These are phyloP conservation scores for Nycticebus coucang DNA, from an alignment of 2,113 vertebrate genomes.

Conservation along the genomic window DNA sequence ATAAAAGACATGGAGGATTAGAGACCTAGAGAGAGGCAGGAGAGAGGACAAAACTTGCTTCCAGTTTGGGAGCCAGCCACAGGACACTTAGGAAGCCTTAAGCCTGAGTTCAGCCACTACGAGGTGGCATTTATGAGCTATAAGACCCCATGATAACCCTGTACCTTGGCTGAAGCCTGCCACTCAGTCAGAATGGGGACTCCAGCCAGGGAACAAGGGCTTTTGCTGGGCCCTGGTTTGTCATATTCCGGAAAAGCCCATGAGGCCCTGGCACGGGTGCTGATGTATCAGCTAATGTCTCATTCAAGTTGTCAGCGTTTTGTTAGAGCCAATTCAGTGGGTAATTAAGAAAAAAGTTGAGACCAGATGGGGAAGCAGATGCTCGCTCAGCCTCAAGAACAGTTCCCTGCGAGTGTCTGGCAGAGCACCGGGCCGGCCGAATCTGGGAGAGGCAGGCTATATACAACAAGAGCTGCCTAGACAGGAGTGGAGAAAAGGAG, in stretches of 20 bases:
- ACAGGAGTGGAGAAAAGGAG: accelerated
- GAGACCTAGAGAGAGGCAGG: too few species aligned
- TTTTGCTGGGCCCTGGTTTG: neutral
- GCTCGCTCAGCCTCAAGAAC: slow-evolving; percentile 43
- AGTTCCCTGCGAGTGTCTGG: neutral
- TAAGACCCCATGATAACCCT: neutral
- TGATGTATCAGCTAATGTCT: slow-evolving; percentile 77
- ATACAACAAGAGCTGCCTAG: neutral
- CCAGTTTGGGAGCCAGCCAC: neutral
- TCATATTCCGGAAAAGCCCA: slow-evolving; percentile 15
- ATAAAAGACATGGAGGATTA: neutral
- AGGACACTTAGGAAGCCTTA: neutral
- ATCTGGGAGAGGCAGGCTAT: neutral
- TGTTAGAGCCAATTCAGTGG: slow-evolving; percentile 80
- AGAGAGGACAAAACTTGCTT: neutral
- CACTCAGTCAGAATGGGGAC: neutral
- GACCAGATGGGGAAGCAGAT: slow-evolving; percentile 82
- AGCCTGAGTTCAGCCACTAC: neutral
- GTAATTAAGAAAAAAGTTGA: slow-evolving; percentile 80
- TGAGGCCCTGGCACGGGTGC: slow-evolving; percentile 52
- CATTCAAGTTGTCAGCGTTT: slow-evolving; percentile 81
- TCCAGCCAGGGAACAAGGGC: neutral
- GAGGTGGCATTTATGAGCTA: neutral
- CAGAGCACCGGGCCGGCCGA: neutral
- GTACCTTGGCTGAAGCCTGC: neutral